Conservation (phyloP, 2,113 vertebrate species). For the Anolis sagrei region DNA sequence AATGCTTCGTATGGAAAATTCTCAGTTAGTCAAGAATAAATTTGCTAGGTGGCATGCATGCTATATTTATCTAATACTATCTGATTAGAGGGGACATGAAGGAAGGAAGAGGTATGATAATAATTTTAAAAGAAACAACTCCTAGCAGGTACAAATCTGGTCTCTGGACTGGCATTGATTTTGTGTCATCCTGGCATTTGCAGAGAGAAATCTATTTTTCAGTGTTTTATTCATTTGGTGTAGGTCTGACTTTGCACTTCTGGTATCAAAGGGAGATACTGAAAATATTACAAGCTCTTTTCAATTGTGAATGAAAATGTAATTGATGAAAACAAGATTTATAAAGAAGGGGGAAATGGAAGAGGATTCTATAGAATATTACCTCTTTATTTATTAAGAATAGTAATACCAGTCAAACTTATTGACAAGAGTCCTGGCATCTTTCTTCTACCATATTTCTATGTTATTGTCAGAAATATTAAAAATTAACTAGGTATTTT, state of each 20-base stretch:
- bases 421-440: neutral
- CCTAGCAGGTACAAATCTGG: neutral
- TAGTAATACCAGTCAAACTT: neutral
- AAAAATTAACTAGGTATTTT: too few species aligned
- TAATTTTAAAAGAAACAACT: neutral
- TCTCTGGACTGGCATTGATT: neutral
- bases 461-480: neutral
- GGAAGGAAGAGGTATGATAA: neutral
- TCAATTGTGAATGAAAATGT: constrained; percentile 44
- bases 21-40: neutral
- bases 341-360: constrained; percentile 49
- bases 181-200: constrained; percentile 38
- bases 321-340: constrained; percentile 36
- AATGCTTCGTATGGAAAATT: neutral
- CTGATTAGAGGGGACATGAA: neutral
- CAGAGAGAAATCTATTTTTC: constrained; percentile 50
- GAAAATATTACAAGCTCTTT: constrained; percentile 57
- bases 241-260: neutral
- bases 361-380: neutral
- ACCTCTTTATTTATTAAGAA: constrained; percentile 4
- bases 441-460: accelerated
- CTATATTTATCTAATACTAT: neutral
- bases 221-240: constrained; percentile 46
- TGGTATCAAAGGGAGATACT: constrained; percentile 56
- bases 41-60: neutral